A percentile compares a stretch with the other conserved stretches of the same genome.
These are phyloP conservation scores for Tricholaema leucomelas DNA, from an alignment of 2,113 vertebrate species.

Conservation along the genomic window DNA sequence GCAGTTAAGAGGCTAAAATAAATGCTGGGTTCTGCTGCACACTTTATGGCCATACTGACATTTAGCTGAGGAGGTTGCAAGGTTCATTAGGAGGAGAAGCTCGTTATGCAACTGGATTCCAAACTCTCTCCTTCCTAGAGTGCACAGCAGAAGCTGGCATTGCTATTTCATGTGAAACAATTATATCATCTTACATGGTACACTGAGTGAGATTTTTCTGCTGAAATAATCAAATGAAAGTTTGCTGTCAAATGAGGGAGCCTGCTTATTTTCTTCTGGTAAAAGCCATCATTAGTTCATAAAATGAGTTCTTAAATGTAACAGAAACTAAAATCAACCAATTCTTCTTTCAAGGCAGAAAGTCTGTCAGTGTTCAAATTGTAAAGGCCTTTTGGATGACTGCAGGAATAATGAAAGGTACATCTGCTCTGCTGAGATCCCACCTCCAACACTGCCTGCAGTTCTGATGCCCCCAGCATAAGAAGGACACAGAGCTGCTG, in stretches of 20 bases:
- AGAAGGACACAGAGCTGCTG: no score
- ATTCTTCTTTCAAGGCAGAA: background rate
- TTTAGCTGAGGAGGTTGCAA: background rate
- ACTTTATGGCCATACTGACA: background rate
- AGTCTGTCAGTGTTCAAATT: background rate
- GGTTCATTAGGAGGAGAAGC: background rate
- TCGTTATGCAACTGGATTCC: background rate
- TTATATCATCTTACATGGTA: background rate
- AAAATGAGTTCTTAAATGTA: conserved; percentile 23
- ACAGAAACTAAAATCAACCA: background rate
- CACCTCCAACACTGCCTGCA: no score
- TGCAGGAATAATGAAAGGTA: background rate
- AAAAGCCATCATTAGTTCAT: conserved; percentile 40
- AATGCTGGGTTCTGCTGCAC: background rate
- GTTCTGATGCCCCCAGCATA: no score
- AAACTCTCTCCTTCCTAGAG: background rate
- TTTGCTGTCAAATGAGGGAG: conserved; percentile 20
- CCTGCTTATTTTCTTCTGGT: background rate
- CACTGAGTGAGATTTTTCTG: conserved; percentile 18
- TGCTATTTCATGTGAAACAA: conserved; percentile 25
- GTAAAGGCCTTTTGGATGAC: background rate
- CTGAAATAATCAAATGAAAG: conserved; percentile 33
- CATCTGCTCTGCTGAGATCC: no score
- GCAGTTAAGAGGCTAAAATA: background rate
- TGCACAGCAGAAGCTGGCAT: background rate